A percentile compares a stretch with the other conserved stretches of the same genome.
These are phyloP conservation scores for Cenopis cana DNA, from an alignment of 2,888 invertebrate species.

Conservation along the genomic window DNA sequence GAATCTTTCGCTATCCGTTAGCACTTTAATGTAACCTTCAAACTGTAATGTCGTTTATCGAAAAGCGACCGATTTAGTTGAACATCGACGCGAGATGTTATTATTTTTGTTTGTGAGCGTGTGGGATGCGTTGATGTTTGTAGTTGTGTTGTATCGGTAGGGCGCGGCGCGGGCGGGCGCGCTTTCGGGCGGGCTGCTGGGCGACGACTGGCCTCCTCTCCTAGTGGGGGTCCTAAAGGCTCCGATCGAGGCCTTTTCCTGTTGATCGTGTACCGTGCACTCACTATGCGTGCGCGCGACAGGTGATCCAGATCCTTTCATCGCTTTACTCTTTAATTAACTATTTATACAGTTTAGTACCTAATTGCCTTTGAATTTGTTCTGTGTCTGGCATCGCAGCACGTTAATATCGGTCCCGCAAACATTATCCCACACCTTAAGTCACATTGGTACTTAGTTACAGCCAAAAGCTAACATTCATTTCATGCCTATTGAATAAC, in stretches of 20 bases:
- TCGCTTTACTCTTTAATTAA: conserved; percentile 54
- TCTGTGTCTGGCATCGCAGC: too few species aligned
- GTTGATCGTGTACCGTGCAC: conserved; percentile 71
- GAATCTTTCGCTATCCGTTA: conserved; percentile 61
- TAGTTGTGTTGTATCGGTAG: conserved; percentile 48
- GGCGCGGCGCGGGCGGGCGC: conserved; percentile 58
- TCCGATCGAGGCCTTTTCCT: conserved; percentile 51
- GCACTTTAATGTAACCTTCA: conserved; percentile 68
- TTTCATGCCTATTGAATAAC: background rate
- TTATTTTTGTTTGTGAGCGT: conserved; percentile 36
- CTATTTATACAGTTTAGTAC: conserved; percentile 13
- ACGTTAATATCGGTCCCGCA: background rate
- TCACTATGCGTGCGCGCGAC: conserved; percentile 81
- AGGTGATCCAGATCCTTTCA: conserved; percentile 72
- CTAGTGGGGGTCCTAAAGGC: conserved; percentile 30
- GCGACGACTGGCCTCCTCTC: conserved; percentile 75
- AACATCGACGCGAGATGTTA: conserved; percentile 12
- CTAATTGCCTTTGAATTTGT: conserved; percentile 2
- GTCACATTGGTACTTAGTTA: background rate
- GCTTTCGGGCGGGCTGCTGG: conserved; percentile 69
- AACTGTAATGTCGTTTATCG: conserved; percentile 44
- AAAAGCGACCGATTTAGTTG: background rate
- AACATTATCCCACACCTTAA: background rate
- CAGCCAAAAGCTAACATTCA: background rate
- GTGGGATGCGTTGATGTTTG: conserved; percentile 52